Base-by-base conservation (phyloP, 1,140 invertebrate genomes). In the Apis florea region DNA sequence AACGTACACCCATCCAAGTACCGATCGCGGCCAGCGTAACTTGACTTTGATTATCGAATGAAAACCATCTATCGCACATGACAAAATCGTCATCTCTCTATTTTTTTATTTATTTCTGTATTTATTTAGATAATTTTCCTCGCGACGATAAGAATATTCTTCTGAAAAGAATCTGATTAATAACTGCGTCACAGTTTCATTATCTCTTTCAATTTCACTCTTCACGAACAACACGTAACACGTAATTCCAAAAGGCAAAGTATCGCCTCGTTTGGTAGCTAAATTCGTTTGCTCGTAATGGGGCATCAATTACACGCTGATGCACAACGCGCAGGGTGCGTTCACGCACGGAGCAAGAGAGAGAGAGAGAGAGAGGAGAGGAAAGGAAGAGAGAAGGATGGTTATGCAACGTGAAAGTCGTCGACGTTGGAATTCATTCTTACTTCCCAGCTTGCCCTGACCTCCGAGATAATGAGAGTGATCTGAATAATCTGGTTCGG, bases 391-490 rank as follows among this genome's bases (percentile, higher is more conserved):
- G 51, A 71, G 66, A 63, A n/a, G 54, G 40, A 21, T 24, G 17
- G 78, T 87, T 89, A 81, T 74, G 79, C 74, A 88, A 86, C 69
- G 85, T 82, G 85, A 89, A 89, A 89, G 88, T 85, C 58, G 40
- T 15, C 69, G 74, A 2, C 75, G 31, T 40, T 82, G 89, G 88
- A 89, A 90, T 90, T 90, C 83, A 86, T 87, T 90, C 85, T 89
- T 90, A 88, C 89, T 86, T 82, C 71, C 31, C 82, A 80, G 85
- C 72, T 84, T 79, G 86, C 87, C 86, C 85, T 89, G 85, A 91
- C 88, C 89, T 89, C 83, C 84, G 84, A 47, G 85, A 83, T 84
- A 87, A 90, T 87, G 85, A 85, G 88, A 84, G 68, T 74, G 88
- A 89, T 89, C 84, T 68, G 83, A 82, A 81, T 89, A 84, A 86